These are phyloP conservation scores for Dasyornis broadbenti DNA, from an alignment of 2,113 vertebrate species.

Conservation along the genomic window DNA sequence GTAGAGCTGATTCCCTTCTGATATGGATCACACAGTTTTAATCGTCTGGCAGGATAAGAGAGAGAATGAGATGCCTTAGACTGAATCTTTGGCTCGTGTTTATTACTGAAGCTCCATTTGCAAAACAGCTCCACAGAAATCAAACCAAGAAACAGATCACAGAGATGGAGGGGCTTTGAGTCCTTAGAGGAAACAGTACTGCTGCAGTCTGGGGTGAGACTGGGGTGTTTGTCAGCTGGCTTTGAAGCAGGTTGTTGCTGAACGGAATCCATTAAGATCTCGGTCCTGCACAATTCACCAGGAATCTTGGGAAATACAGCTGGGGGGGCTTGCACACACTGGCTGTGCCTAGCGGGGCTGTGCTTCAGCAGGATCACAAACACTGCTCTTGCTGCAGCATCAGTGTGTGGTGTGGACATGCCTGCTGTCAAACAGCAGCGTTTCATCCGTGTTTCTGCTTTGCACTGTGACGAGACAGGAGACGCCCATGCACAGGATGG, in stretches of 20 bases:
- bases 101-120: background rate
- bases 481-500: too few relatives aligned
- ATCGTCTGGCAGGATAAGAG: background rate
- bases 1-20: background rate
- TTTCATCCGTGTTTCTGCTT: background rate
- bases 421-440: fast-evolving
- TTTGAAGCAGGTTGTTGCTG: background rate
- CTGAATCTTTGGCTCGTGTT: background rate
- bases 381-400: background rate
- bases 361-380: background rate
- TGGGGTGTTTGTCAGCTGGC: background rate
- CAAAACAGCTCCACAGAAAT: background rate
- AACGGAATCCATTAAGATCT: background rate
- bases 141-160: background rate
- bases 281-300: background rate
- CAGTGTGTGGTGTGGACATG: fast-evolving
- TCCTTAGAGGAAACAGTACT: background rate
- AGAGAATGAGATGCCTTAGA: background rate
- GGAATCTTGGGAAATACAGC: background rate
- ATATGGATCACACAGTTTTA: background rate
- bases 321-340: fast-evolving
- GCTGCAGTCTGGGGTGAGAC: background rate
- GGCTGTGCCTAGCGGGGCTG: fast-evolving
- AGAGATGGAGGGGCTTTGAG: background rate
- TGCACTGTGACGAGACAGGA: background rate